phyloP scores from a whole-genome alignment of 2,797 vertebrate genomes.

The Clangula hyemalis region DNA sequence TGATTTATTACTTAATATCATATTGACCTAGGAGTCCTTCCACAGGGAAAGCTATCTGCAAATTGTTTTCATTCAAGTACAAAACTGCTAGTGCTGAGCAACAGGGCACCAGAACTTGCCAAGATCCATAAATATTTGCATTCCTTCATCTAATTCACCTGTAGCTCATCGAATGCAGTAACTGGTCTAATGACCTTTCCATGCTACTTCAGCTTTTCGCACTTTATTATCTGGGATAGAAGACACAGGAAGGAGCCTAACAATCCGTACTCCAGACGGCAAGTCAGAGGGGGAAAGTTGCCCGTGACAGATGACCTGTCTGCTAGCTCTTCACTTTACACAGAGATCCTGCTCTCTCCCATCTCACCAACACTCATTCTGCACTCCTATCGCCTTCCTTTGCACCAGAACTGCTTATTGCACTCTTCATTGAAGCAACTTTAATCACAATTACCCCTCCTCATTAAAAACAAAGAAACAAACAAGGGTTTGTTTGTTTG shows the following conservation, averaged over 20 bases:
- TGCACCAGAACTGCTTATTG: background rate
- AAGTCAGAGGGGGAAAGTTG: background rate
- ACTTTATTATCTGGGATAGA: background rate
- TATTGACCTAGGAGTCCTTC: background rate
- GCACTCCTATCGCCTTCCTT: background rate
- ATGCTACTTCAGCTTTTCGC: background rate
- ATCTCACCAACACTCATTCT: background rate
- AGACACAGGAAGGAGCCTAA: background rate
- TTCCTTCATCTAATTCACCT: background rate
- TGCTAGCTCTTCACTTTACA: background rate
- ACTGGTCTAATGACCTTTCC: background rate
- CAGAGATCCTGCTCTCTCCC: background rate
- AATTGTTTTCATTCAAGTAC: background rate
- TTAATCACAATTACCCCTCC: rapidly evolving
- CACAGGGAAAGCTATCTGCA: background rate
- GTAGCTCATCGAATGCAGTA: background rate
- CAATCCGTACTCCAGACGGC: background rate
- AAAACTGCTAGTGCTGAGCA: background rate
- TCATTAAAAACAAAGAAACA: background rate
- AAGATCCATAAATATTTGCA: background rate
- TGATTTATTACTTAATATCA: background rate
- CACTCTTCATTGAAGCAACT: background rate
- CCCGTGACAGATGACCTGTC: background rate
- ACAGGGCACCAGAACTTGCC: background rate
- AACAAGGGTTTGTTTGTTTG: rapidly evolving